Evolutionary conservation across 2,113 vertebrate genomes (phyloP).

Genomic region (Rhagologus leucostigma): DNA sequence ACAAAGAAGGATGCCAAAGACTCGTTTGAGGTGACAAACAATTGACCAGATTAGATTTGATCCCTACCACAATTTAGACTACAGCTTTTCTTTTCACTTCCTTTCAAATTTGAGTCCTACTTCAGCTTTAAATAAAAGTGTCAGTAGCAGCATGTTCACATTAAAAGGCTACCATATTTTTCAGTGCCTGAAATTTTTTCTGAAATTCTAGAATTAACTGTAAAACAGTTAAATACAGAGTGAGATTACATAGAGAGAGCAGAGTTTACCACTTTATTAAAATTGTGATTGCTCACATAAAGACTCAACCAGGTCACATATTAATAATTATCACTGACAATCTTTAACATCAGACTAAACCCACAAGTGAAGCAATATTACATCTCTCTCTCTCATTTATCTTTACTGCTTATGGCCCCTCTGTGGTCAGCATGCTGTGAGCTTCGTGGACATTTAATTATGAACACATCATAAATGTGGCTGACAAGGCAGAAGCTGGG

Average conservation of each 20-base stretch:
- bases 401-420: conserved; percentile 84
- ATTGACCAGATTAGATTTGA: neutral
- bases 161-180: neutral
- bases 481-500: conserved; percentile 80
- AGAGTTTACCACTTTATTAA: conserved; percentile 74
- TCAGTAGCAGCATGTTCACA: neutral
- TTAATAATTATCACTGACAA: conserved; percentile 90
- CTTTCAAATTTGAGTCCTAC: neutral
- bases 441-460: conserved; percentile 82
- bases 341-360: conserved; percentile 85
- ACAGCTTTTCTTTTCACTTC: neutral
- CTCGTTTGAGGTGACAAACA: neutral
- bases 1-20: neutral
- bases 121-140: neutral
- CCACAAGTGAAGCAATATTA: conserved; percentile 89
- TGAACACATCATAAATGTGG: conserved; percentile 83
- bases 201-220: neutral
- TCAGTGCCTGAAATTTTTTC: neutral
- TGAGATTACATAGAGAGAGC: neutral
- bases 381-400: conserved; percentile 86
- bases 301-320: conserved; percentile 82
- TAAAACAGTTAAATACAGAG: neutral
- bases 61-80: neutral
- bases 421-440: conserved; percentile 78
- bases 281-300: conserved; percentile 74